Evolutionary conservation across 2,113 vertebrate genomes (phyloP), one percentile per base, ranked within the genome.

Genomic region (Podocnemis expansa): DNA sequence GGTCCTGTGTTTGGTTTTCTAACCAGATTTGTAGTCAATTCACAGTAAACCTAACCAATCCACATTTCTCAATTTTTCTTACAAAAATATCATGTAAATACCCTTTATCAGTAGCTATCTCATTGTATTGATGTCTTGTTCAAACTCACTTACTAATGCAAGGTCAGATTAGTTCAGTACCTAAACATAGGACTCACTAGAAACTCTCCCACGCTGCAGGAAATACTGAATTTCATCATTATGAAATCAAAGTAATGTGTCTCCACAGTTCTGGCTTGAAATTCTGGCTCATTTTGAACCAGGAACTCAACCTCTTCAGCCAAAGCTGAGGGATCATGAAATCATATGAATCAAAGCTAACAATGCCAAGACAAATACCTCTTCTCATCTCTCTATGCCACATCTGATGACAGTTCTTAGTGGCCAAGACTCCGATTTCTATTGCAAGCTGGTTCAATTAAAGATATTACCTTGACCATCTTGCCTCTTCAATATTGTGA

Each of bases 131-230:
- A 45, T 24, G 9, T 63, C 2, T 34, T 38, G 13, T 9, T 47
- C 31, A 51, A 54, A 24, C 43, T 19, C 43, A 5, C 70, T 73
- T 78, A 17, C 27, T 27, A n/a, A 43, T 1, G 11, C 25, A 9
- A 38, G 43, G 24, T 13, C 67, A 2, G 2, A 10, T 73, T 5
- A 45, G 58, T 58, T 73, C 21, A 3, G 24, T 8, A 4, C 24
- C 52, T 29, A 2, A 34, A 63, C 0, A 5, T 0, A 1, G 34
- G 6, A 2, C 5, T n/a, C 54, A 38, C 17, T 14, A 45, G n/a
- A 76, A 84, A 34, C 45, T 54, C 13, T 38, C 70, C 31, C 34
- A 17, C 6, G 31, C 31, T 34, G 31, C 78, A 79, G 78, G 19
- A 79, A n/a, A 9, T 52, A 27, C 12, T 52, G 14, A 52, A 38